phyloP scores from a whole-genome alignment of 1,140 invertebrate genomes.

The Patella vulgata region DNA sequence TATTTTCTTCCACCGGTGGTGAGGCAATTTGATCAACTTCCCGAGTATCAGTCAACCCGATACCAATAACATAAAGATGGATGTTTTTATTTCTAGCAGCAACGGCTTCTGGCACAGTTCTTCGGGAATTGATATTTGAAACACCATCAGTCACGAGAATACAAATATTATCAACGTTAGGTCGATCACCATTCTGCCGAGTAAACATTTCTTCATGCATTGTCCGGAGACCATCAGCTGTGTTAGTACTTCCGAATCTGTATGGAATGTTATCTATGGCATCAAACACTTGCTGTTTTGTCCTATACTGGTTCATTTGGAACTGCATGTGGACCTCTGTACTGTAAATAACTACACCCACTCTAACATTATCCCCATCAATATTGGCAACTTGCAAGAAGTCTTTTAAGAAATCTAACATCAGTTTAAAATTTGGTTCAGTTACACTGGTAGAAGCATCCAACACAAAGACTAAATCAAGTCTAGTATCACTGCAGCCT shows the following conservation, averaged over 20 bases:
- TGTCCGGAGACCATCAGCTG: constrained; percentile 26
- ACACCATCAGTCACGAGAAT: constrained; percentile 47
- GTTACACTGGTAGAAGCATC: constrained; percentile 43
- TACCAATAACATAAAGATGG: constrained; percentile 42
- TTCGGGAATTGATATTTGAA: constrained; percentile 32
- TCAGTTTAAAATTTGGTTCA: constrained; percentile 34
- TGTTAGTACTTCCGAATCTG: constrained; percentile 38
- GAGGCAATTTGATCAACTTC: constrained; percentile 44
- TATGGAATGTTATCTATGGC: constrained; percentile 45
- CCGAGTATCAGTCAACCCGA: constrained; percentile 31
- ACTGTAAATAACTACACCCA: constrained; percentile 40
- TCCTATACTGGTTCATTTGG: constrained; percentile 26
- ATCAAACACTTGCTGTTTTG: constrained; percentile 19
- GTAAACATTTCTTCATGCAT: constrained; percentile 38
- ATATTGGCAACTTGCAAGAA: constrained; percentile 35
- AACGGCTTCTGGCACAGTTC: constrained; percentile 35
- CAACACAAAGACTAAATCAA: constrained; percentile 52
- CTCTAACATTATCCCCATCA: constrained; percentile 34
- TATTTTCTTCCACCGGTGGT: constrained; percentile 32
- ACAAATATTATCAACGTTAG: constrained; percentile 35
- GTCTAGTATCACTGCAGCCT: constrained; percentile 33
- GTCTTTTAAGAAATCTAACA: constrained; percentile 41
- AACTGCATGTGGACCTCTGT: constrained; percentile 31
- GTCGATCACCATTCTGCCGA: constrained; percentile 36
- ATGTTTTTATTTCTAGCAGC: constrained; percentile 17